Evolutionary conservation across 2,888 invertebrate genomes (phyloP).

Genomic region (Lamproptera curius): DNA sequence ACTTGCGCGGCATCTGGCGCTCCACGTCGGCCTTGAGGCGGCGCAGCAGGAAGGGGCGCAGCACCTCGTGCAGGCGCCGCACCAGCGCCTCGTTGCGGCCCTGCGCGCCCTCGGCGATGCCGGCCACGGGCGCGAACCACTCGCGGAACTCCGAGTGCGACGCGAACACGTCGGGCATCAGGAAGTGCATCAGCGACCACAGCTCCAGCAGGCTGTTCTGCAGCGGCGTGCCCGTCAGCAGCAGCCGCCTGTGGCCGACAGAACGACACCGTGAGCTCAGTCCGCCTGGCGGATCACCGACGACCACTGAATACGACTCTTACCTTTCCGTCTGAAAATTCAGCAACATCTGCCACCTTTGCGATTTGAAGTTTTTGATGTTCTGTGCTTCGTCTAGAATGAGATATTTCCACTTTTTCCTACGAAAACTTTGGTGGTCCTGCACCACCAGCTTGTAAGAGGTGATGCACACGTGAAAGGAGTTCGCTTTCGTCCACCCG

Average conservation of each 20-base stretch:
- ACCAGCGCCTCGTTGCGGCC: constrained; percentile 51
- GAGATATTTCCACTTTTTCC: constrained; percentile 99
- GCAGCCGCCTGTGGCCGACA: constrained; percentile 88
- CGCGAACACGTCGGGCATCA: constrained; percentile 98
- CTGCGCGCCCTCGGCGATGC: constrained; percentile 48
- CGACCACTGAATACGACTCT: too few relatives aligned
- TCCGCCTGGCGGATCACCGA: too few relatives aligned
- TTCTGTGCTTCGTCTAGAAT: constrained; percentile 99
- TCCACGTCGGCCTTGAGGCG: constrained; percentile 97
- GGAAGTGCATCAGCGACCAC: constrained; percentile 98
- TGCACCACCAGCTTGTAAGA: constrained; percentile 99
- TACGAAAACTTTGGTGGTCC: constrained; percentile 97
- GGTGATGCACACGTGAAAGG: constrained; percentile 98
- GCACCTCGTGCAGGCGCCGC: constrained; percentile 70
- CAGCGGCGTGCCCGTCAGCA: constrained; percentile 96
- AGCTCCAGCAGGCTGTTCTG: constrained; percentile 98
- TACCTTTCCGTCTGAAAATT: constrained; percentile 96
- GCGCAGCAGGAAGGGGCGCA: constrained; percentile 95
- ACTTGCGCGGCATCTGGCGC: constrained; percentile 96
- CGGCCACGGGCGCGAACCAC: constrained; percentile 98
- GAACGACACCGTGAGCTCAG: too few relatives aligned
- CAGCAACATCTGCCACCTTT: constrained; percentile 97
- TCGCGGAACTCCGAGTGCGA: constrained; percentile 98
- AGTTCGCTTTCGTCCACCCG: constrained; percentile 99
- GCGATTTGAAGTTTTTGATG: constrained; percentile 99